These are phyloP conservation scores for Neomicropteryx cornuta DNA, from an alignment of 1,140 invertebrate genomes.

Conservation along the genomic window DNA sequence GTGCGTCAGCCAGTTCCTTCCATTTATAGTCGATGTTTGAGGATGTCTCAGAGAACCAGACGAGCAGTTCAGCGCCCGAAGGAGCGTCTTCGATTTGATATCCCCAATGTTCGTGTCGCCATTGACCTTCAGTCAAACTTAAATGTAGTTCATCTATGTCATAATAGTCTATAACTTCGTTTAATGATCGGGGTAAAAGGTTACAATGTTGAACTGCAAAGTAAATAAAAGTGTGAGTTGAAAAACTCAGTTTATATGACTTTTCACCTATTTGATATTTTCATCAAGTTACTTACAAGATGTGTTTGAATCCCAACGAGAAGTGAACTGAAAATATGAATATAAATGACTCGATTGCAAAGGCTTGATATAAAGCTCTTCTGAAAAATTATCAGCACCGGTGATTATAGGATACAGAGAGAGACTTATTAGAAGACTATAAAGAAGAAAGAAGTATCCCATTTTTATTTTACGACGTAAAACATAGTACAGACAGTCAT, in stretches of 20 bases:
- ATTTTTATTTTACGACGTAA: no score
- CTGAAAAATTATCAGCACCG: slow-evolving; percentile 63
- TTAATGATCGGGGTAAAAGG: slow-evolving; percentile 81
- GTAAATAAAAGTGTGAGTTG: slow-evolving; percentile 13
- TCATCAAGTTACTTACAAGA: slow-evolving; percentile 21
- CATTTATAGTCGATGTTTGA: slow-evolving; percentile 66
- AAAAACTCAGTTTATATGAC: slow-evolving; percentile 35
- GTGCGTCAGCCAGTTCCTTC: slow-evolving; percentile 75
- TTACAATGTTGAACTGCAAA: slow-evolving; percentile 68
- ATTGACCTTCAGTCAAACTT: slow-evolving; percentile 83
- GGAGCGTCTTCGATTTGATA: slow-evolving; percentile 79
- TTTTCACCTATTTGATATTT: not conserved
- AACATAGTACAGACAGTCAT: no score
- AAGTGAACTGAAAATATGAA: slow-evolving; percentile 77
- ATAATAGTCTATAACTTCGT: slow-evolving; percentile 79
- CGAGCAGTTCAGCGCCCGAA: slow-evolving; percentile 86
- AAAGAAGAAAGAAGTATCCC: no score
- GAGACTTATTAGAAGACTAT: no score
- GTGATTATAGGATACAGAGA: no score
- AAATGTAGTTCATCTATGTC: slow-evolving; percentile 85
- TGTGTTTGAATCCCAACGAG: slow-evolving; percentile 49
- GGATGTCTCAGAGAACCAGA: slow-evolving; percentile 66
- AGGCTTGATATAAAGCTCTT: slow-evolving; percentile 75
- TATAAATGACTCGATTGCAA: slow-evolving; percentile 67
- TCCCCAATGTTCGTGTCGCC: slow-evolving; percentile 89